phyloP scores from a whole-genome alignment of 2,888 invertebrate species.

The Ptychoptera albimana region DNA sequence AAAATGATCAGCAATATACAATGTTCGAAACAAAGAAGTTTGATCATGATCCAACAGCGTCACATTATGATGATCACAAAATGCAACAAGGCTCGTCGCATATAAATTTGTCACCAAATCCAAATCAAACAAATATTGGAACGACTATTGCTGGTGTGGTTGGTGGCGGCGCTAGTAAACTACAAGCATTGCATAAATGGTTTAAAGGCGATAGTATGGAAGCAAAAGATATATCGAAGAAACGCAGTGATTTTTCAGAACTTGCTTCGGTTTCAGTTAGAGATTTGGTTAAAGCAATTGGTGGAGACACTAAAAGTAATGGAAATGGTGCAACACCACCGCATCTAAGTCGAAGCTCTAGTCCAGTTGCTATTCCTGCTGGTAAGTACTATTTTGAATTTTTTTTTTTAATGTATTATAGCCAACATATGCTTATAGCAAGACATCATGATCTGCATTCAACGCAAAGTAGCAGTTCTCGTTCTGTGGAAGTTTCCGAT shows the following conservation, averaged over 20 bases:
- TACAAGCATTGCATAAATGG: constrained; percentile 31
- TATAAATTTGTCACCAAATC: constrained; percentile 10
- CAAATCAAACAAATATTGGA: constrained; percentile 22
- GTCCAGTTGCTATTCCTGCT: constrained; percentile 41
- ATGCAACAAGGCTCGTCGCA: neutral
- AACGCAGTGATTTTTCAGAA: constrained; percentile 30
- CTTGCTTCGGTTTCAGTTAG: constrained; percentile 40
- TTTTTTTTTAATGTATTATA: no score
- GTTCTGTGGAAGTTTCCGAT: constrained; percentile 32
- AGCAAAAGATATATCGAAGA: constrained; percentile 12
- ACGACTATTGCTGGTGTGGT: constrained; percentile 30
- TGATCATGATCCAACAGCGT: neutral
- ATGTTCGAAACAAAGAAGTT: no score
- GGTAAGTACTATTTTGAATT: constrained; percentile 22
- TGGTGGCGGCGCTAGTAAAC: constrained; percentile 29
- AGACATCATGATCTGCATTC: constrained; percentile 9
- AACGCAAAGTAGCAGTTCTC: constrained; percentile 17
- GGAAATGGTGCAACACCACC: constrained; percentile 61
- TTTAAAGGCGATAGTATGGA: constrained; percentile 28
- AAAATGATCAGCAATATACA: no score
- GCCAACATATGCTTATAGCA: neutral
- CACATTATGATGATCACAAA: neutral
- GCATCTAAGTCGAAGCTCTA: constrained; percentile 38
- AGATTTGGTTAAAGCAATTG: constrained; percentile 56
- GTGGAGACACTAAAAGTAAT: constrained; percentile 54